Evolutionary conservation across 2,888 invertebrate genomes (phyloP).

Genomic region (Poecilus cupreus): DNA sequence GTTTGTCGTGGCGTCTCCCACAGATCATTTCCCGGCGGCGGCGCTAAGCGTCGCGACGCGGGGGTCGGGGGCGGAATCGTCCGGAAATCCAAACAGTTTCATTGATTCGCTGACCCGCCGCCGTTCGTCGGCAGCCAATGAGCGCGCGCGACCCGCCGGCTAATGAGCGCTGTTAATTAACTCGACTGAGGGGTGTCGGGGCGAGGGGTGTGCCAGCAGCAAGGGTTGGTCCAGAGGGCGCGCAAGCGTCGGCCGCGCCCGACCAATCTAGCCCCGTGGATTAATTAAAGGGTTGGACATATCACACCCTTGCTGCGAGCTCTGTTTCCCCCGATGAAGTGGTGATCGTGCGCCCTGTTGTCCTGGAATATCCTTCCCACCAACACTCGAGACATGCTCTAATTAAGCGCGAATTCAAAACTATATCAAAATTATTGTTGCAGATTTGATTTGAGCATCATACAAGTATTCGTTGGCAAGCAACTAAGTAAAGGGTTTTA

Average conservation of each 20-base stretch:
- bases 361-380: too few species aligned
- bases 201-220: slow-evolving; percentile 70
- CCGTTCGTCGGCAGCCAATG: slow-evolving; percentile 31
- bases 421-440: too few species aligned
- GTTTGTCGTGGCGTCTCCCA: not conserved
- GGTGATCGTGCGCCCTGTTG: too few species aligned
- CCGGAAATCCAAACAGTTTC: slow-evolving; percentile 59
- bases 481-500: too few species aligned
- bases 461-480: too few species aligned
- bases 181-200: slow-evolving; percentile 65
- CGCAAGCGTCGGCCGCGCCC: slow-evolving; percentile 71
- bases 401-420: not conserved
- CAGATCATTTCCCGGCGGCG: not conserved
- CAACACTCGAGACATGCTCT: not conserved
- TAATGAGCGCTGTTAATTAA: slow-evolving; percentile 63
- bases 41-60: not conserved
- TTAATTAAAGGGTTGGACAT: slow-evolving; percentile 71
- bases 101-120: slow-evolving; percentile 44
- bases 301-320: slow-evolving; percentile 45
- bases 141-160: slow-evolving; percentile 43
- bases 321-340: not conserved
- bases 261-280: slow-evolving; percentile 64
- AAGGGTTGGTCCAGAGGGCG: slow-evolving; percentile 71
- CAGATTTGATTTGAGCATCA: too few species aligned
- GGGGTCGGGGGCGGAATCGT: slow-evolving; percentile 20